Conservation (phyloP, 2,113 vertebrate species). For the Hassar affinis region DNA sequence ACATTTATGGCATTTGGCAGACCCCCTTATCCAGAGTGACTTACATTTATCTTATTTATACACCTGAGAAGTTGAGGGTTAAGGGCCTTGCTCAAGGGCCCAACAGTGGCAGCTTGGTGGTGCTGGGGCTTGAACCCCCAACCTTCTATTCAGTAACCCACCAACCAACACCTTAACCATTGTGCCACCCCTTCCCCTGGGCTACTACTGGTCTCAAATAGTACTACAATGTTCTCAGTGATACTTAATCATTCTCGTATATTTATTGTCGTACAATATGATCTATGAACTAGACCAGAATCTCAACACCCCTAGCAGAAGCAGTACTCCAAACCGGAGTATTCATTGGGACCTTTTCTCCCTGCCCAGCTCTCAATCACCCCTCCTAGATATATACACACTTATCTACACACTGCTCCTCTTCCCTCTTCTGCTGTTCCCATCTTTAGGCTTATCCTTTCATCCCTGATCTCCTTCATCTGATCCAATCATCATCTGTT, state of each 20-base stretch:
- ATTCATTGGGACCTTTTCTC: slow-evolving; percentile 46
- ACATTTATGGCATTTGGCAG: too few species aligned
- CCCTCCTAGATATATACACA: slow-evolving; percentile 40
- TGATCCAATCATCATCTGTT: slow-evolving; percentile 74
- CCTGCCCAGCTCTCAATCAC: slow-evolving; percentile 38
- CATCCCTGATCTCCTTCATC: slow-evolving; percentile 81
- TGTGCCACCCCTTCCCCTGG: too few species aligned
- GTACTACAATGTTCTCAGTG: background rate
- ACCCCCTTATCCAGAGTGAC: too few species aligned
- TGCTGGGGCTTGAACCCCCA: too few species aligned
- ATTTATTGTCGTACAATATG: background rate
- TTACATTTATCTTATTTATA: too few species aligned
- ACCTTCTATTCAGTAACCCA: too few species aligned
- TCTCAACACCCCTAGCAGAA: background rate
- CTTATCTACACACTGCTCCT: slow-evolving; percentile 3
- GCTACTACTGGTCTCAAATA: background rate
- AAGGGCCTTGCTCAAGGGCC: too few species aligned
- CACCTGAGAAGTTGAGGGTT: too few species aligned
- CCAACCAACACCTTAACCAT: too few species aligned
- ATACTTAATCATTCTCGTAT: background rate
- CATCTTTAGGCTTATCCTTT: slow-evolving; percentile 76
- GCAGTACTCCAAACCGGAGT: background rate
- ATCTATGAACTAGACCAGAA: background rate
- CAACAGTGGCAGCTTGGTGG: too few species aligned
- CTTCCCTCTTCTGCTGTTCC: slow-evolving; percentile 63